These are phyloP conservation scores for Leptodirus hochenwartii DNA, from an alignment of 2,888 invertebrate species.

Conservation along the genomic window DNA sequence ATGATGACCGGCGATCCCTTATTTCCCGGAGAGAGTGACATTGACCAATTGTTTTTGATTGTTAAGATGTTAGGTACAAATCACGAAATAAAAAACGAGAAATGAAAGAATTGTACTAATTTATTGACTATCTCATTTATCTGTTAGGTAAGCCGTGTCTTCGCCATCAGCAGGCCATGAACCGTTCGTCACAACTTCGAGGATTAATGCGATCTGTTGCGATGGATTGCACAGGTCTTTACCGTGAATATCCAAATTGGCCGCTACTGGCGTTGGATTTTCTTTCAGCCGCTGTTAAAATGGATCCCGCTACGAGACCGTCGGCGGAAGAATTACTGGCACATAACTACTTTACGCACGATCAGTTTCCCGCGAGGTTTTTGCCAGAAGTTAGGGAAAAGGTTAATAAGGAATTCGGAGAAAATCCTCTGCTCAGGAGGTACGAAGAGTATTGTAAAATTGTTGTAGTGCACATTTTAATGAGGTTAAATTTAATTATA, in stretches of 20 bases:
- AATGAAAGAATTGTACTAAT: constrained; percentile 1
- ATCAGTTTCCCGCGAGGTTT: constrained; percentile 46
- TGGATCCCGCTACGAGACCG: constrained; percentile 45
- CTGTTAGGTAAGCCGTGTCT: constrained; percentile 28
- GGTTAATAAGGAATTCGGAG: constrained; percentile 42
- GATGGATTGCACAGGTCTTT: constrained; percentile 17
- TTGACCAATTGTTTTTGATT: constrained; percentile 72
- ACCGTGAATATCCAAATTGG: constrained; percentile 28
- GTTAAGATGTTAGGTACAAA: constrained; percentile 54
- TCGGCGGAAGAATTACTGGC: constrained; percentile 42
- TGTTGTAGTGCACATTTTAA: too few relatives aligned
- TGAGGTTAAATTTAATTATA: too few relatives aligned
- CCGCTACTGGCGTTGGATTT: constrained; percentile 27
- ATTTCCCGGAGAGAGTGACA: constrained; percentile 79
- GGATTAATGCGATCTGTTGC: constrained; percentile 23
- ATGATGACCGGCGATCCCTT: constrained; percentile 75
- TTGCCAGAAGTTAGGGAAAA: constrained; percentile 43
- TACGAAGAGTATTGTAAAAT: too few relatives aligned
- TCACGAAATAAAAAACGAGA: neutral
- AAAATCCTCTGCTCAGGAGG: constrained; percentile 30
- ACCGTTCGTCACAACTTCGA: constrained; percentile 27
- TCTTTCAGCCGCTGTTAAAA: constrained; percentile 31
- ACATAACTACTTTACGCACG: constrained; percentile 45
- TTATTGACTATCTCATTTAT: neutral
- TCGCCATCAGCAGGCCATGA: constrained; percentile 28